Evolutionary conservation across 2,888 invertebrate species (phyloP).

Genomic region (Torymus aiolomorphi): DNA sequence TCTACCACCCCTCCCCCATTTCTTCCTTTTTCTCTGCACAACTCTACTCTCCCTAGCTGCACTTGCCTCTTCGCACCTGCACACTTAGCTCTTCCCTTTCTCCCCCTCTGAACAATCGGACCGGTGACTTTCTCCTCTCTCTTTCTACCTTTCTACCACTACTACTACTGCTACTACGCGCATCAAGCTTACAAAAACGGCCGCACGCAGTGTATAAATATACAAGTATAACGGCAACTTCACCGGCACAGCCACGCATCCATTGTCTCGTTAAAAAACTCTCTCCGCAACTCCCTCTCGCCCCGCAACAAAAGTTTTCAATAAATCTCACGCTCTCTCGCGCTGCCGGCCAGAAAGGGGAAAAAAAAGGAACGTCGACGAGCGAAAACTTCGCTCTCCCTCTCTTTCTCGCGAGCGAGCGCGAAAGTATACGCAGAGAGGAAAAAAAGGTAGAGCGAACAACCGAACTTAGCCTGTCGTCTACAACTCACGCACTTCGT

Average conservation of each 20-base stretch:
- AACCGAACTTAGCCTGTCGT: neutral
- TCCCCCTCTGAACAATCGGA: neutral
- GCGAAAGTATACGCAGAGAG: neutral
- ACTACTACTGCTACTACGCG: neutral
- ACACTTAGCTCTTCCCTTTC: no score
- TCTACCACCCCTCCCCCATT: no score
- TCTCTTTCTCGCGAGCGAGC: neutral
- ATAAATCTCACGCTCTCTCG: conserved; percentile 40
- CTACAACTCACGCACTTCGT: conserved; percentile 42
- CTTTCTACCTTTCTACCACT: no score
- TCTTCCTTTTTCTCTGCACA: no score
- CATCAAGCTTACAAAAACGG: conserved; percentile 22
- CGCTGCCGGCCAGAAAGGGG: no score
- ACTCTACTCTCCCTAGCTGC: no score
- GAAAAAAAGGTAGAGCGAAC: neutral
- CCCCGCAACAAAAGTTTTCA: conserved; percentile 40
- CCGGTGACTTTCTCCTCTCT: neutral
- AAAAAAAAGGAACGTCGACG: conserved; percentile 4
- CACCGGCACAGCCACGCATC: neutral
- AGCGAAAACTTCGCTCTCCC: neutral
- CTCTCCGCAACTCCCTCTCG: neutral
- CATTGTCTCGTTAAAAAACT: conserved; percentile 46
- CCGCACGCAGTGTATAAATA: conserved; percentile 30
- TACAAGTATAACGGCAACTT: conserved; percentile 27
- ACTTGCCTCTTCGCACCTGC: no score